Evolutionary conservation across 2,888 invertebrate species (phyloP).

Genomic region (Plagodis dolabraria): DNA sequence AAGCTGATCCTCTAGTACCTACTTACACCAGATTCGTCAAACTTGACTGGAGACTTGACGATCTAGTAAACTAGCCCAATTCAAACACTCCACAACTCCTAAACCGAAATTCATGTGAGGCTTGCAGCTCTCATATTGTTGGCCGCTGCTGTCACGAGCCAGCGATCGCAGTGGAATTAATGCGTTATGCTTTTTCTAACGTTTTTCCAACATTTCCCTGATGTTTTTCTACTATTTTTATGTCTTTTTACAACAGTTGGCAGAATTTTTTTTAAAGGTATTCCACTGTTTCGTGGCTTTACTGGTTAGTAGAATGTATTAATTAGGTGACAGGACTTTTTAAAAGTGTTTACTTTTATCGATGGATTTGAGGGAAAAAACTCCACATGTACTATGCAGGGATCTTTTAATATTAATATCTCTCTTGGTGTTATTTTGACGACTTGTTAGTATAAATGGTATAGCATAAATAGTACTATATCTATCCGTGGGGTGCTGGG

Average conservation of each 20-base stretch:
- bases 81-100: slow-evolving; percentile 42
- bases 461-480: no score
- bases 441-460: no score
- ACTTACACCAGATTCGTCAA: not conserved
- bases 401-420: no score
- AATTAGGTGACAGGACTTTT: slow-evolving; percentile 21
- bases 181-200: slow-evolving; percentile 47
- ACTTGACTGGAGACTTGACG: not conserved
- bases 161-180: slow-evolving; percentile 49
- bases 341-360: no score
- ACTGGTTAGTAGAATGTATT: slow-evolving; percentile 23
- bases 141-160: slow-evolving; percentile 54
- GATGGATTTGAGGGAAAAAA: no score
- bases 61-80: slow-evolving; percentile 19
- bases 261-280: slow-evolving; percentile 18
- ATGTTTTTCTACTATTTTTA: slow-evolving; percentile 39
- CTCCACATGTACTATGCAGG: no score
- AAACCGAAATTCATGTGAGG: slow-evolving; percentile 64
- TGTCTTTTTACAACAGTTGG: slow-evolving; percentile 16
- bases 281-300: slow-evolving; percentile 18
- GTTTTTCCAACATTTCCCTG: slow-evolving; percentile 8
- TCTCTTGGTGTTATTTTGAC: no score
- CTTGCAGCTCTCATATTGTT: slow-evolving; percentile 57
- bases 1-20: not conserved
- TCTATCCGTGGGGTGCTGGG: no score